Evolutionary conservation across 2,888 invertebrate genomes (phyloP).

Genomic region (Coremacera marginata): DNA sequence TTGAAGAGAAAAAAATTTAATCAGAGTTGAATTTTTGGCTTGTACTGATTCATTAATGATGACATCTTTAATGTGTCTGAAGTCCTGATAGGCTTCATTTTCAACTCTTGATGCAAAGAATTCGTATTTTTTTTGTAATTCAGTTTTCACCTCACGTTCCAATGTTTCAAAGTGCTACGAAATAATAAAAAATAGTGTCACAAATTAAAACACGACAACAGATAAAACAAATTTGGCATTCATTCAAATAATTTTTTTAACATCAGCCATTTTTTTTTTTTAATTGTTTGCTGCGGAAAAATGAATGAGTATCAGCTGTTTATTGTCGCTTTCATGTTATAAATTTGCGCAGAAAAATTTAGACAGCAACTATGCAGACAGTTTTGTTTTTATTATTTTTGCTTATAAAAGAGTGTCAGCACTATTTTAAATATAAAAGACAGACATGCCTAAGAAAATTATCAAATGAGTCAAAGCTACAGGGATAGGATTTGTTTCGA

Average conservation of each 20-base stretch:
- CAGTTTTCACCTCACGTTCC: neutral
- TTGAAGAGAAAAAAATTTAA: too few species aligned
- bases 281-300: neutral
- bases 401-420: too few species aligned
- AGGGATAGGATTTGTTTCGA: too few species aligned
- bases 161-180: neutral
- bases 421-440: too few species aligned
- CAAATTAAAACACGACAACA: neutral
- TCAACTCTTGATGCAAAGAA: too few species aligned
- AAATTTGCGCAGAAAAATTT: neutral
- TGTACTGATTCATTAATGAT: too few species aligned
- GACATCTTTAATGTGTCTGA: too few species aligned
- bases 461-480: too few species aligned
- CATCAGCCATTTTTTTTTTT: neutral
- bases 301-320: slow-evolving; percentile 22
- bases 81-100: too few species aligned
- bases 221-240: slow-evolving; percentile 8
- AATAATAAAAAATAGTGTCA: neutral
- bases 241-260: neutral
- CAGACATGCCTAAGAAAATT: too few species aligned
- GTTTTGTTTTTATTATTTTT: neutral
- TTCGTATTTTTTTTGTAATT: neutral
- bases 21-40: too few species aligned
- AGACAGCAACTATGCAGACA: neutral
- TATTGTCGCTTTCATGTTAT: neutral